Percentiles rank a stretch among this genome's conserved stretches.
Evolutionary conservation across 2,888 invertebrate genomes (phyloP).

Genomic region (Harpalus rufipes): DNA sequence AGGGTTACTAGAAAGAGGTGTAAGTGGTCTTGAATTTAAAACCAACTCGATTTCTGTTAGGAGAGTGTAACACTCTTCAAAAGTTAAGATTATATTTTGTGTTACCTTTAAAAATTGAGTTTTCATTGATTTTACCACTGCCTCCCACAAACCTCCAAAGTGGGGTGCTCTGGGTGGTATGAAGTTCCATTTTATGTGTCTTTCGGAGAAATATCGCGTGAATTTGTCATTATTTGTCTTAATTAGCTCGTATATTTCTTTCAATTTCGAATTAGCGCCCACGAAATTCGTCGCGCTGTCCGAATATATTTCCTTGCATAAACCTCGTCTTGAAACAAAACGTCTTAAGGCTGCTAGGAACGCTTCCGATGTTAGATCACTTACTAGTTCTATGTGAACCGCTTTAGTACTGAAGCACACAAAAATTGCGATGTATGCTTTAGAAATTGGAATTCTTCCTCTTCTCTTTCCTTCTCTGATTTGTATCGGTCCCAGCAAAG

Average conservation of each 20-base stretch:
- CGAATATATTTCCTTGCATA: neutral
- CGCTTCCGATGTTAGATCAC: slow-evolving; percentile 68
- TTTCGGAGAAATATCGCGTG: neutral
- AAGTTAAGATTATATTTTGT: slow-evolving; percentile 29
- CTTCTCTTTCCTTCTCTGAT: slow-evolving; percentile 69
- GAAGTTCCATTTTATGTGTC: slow-evolving; percentile 60
- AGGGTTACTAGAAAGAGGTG: slow-evolving; percentile 22
- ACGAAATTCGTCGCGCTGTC: slow-evolving; percentile 57
- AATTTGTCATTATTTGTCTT: slow-evolving; percentile 48
- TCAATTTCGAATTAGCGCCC: slow-evolving; percentile 62
- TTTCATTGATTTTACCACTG: slow-evolving; percentile 62
- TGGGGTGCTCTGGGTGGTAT: slow-evolving; percentile 67
- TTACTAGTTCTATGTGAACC: slow-evolving; percentile 12
- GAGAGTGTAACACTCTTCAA: slow-evolving; percentile 47
- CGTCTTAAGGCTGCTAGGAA: slow-evolving; percentile 67
- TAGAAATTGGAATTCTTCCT: slow-evolving; percentile 69
- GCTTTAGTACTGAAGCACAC: slow-evolving; percentile 33
- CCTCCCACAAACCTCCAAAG: slow-evolving; percentile 66
- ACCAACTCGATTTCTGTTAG: slow-evolving; percentile 46
- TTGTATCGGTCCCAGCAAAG: slow-evolving; percentile 68
- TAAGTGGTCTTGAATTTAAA: slow-evolving; percentile 40
- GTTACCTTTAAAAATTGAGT: slow-evolving; percentile 66
- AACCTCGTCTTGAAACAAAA: slow-evolving; percentile 67
- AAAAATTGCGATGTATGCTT: slow-evolving; percentile 71
- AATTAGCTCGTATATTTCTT: slow-evolving; percentile 60